These are phyloP conservation scores for Tethya wilhelma DNA, from an alignment of 37 sponge, comb jelly and placozoan species.

Conservation along the genomic window DNA sequence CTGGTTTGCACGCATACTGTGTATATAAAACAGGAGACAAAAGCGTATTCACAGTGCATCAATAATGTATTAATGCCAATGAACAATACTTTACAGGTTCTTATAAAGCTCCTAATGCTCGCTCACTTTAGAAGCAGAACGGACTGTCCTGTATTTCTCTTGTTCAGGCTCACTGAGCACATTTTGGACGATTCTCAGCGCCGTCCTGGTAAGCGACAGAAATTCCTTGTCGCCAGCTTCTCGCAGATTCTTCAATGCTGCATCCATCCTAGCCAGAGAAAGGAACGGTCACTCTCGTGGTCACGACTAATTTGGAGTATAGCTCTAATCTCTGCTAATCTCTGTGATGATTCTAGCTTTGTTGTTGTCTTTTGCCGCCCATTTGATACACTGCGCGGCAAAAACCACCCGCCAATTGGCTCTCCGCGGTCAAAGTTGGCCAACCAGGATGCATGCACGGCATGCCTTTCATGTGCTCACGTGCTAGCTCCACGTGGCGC, in stretches of 20 bases:
- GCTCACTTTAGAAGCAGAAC: conserved; percentile 54
- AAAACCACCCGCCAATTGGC: too few species aligned
- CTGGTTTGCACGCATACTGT: conserved; percentile 66
- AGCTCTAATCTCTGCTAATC: too few species aligned
- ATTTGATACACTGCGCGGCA: too few species aligned
- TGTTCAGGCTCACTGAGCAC: conserved; percentile 67
- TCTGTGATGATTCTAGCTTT: too few species aligned
- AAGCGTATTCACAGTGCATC: neutral
- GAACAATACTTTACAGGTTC: neutral
- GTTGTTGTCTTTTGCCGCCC: too few species aligned
- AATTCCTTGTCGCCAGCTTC: conserved; percentile 25
- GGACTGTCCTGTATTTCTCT: conserved; percentile 64
- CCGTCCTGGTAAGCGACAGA: conserved; percentile 32
- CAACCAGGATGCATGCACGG: neutral
- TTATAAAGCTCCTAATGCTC: neutral
- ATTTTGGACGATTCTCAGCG: conserved; percentile 79
- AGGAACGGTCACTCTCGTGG: too few species aligned
- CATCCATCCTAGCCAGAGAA: conserved; percentile 36
- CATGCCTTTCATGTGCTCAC: neutral
- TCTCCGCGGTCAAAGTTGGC: too few species aligned
- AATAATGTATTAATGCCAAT: neutral
- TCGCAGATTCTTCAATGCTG: conserved; percentile 1
- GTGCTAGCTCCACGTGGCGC: neutral
- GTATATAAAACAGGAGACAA: neutral
- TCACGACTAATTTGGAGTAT: too few species aligned